These are phyloP conservation scores for Cliona cf. orientalis DNA, from an alignment of 37 sponge, comb jelly and placozoan species.

Conservation along the genomic window DNA sequence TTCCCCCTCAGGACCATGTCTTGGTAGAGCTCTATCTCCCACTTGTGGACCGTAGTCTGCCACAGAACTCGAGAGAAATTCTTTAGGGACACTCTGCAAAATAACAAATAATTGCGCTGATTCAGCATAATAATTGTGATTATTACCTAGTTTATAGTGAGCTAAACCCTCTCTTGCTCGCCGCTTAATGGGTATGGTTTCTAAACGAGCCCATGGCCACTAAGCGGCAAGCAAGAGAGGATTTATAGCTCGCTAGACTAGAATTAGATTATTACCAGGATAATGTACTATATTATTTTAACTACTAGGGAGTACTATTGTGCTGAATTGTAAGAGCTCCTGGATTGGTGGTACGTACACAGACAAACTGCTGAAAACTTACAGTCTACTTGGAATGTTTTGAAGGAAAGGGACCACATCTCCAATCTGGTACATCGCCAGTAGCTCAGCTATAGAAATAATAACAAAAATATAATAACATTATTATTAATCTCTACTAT, in stretches of 20 bases:
- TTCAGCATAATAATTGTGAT: no score
- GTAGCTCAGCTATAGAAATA: slow-evolving; percentile 40
- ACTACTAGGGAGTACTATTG: neutral
- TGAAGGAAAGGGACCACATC: slow-evolving; percentile 48
- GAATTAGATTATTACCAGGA: neutral
- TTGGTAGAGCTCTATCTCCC: slow-evolving; percentile 25
- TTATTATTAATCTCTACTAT: no score
- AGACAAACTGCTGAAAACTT: slow-evolving; percentile 23
- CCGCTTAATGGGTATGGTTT: no score
- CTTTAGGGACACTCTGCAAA: slow-evolving; percentile 5
- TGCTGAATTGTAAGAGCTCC: neutral
- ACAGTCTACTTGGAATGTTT: slow-evolving; percentile 48
- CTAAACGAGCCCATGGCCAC: no score
- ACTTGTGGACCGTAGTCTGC: slow-evolving; percentile 3
- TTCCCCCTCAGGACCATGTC: neutral
- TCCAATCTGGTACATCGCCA: slow-evolving; percentile 31
- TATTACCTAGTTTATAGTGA: no score
- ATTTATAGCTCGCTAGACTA: neutral
- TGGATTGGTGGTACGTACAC: no score
- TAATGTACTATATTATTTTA: neutral
- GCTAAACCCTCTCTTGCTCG: no score
- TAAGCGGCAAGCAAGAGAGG: no score
- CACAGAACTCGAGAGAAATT: slow-evolving; percentile 5
- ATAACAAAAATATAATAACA: neutral
- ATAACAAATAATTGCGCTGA: neutral